Percentiles rank a stretch among this genome's conserved stretches.
Evolutionary conservation across 2,113 vertebrate genomes (phyloP).

Genomic region (Lota lota): DNA sequence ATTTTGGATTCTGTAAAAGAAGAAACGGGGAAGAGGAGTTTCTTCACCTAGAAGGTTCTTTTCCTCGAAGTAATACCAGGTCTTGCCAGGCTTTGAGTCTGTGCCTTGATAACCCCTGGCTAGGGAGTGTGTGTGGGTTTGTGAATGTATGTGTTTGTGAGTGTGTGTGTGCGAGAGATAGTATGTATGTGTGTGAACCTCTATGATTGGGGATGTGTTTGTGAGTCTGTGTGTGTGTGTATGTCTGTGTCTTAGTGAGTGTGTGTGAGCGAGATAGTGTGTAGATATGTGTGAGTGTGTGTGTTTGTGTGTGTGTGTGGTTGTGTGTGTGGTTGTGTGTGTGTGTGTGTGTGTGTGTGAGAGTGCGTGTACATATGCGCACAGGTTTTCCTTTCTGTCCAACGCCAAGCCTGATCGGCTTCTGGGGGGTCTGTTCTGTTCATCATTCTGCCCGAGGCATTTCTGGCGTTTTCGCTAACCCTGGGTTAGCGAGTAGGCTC

Average conservation of each 20-base stretch:
- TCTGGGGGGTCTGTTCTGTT: slow-evolving; percentile 4
- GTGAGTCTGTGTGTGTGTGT: neutral
- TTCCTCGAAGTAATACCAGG: slow-evolving; percentile 24
- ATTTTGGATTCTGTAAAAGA: neutral
- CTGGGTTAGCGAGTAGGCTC: slow-evolving; percentile 34
- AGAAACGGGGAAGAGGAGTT: neutral
- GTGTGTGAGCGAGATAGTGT: too few species aligned
- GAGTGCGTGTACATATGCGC: too few species aligned
- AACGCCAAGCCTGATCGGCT: too few species aligned
- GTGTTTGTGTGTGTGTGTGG: too few species aligned
- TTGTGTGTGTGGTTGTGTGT: too few species aligned
- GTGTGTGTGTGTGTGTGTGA: too few species aligned
- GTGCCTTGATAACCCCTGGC: slow-evolving; percentile 31
- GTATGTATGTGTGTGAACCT: slow-evolving; percentile 16
- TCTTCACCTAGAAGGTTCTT: slow-evolving; percentile 8
- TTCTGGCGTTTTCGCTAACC: slow-evolving; percentile 21
- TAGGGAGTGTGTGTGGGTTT: slow-evolving; percentile 1
- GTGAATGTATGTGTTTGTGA: slow-evolving; percentile 7
- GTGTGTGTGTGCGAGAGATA: slow-evolving; percentile 4
- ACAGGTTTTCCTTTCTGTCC: too few species aligned
- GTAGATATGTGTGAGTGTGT: too few species aligned
- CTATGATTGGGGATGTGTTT: neutral
- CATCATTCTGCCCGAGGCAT: slow-evolving; percentile 30
- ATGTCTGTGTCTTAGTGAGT: neutral
- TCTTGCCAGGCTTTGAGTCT: slow-evolving; percentile 33